phyloP scores from a whole-genome alignment of 2,113 vertebrate genomes.

The Phalacrocorax aristotelis region DNA sequence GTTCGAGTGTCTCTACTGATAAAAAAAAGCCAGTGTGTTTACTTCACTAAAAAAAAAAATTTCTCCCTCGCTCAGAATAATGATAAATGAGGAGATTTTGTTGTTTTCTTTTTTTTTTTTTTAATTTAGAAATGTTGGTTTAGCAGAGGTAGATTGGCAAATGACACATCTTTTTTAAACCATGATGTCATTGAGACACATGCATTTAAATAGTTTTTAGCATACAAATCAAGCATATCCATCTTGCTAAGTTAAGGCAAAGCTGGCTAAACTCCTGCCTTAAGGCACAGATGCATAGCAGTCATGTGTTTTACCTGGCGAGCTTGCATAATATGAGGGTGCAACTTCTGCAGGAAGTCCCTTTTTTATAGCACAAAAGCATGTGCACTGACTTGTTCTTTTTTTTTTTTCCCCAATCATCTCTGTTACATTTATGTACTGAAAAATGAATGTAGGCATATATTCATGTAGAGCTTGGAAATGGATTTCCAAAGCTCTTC shows the following conservation, averaged over 20 bases:
- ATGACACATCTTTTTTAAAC: not conserved
- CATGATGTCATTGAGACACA: not conserved
- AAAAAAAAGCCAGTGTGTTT: not conserved
- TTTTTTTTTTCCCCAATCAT: not conserved
- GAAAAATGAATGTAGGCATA: not conserved
- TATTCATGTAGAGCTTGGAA: not conserved
- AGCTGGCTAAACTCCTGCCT: constrained; percentile 3
- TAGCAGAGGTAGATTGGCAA: not conserved
- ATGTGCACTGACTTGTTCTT: not conserved
- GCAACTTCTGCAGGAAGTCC: not conserved
- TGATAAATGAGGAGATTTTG: not conserved
- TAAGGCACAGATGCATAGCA: not conserved
- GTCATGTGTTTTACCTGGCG: not conserved
- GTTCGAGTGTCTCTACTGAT: not conserved
- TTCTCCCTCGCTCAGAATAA: not conserved
- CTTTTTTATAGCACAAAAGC: not conserved
- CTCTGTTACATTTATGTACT: not conserved
- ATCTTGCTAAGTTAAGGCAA: not conserved
- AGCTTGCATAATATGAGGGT: not conserved
- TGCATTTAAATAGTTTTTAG: not conserved
- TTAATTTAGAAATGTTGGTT: not conserved
- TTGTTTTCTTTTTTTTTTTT: not conserved
- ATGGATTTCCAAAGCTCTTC: not conserved
- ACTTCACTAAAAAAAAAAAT: not conserved
- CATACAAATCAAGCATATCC: constrained; percentile 12